Evolutionary conservation across 2,797 vertebrate genomes (phyloP).

Genomic region (Chiloscyllium punctatum): DNA sequence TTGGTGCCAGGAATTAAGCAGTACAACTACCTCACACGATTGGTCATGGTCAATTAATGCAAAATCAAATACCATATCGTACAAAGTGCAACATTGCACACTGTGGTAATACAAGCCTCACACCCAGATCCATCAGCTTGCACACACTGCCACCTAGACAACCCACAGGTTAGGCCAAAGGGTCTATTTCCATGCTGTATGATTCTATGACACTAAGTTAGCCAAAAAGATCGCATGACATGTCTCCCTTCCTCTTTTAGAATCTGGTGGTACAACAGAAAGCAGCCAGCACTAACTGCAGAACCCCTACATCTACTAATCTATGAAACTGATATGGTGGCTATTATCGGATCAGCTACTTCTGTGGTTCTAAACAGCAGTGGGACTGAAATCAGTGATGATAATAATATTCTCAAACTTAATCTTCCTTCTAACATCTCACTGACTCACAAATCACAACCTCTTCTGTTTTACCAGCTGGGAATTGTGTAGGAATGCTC

Average conservation of each 20-base stretch:
- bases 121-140: not conserved
- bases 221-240: not conserved
- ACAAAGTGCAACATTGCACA: not conserved
- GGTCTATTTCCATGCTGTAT: too few relatives aligned
- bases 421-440: not conserved
- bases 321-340: not conserved
- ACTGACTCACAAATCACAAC: not conserved
- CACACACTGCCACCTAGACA: too few relatives aligned
- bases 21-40: not conserved
- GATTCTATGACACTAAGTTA: not conserved
- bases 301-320: not conserved
- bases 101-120: not conserved
- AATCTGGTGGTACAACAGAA: not conserved
- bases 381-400: not conserved
- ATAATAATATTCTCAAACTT: not conserved
- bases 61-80: not conserved
- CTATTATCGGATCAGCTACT: not conserved
- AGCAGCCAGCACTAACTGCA: not conserved
- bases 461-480: not conserved
- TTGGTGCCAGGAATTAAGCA: not conserved
- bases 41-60: not conserved
- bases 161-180: too few relatives aligned
- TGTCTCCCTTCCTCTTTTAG: not conserved
- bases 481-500: not conserved
- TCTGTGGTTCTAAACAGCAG: not conserved